These are phyloP conservation scores for Papilio demoleus DNA, from an alignment of 2,888 invertebrate species.

Conservation along the genomic window DNA sequence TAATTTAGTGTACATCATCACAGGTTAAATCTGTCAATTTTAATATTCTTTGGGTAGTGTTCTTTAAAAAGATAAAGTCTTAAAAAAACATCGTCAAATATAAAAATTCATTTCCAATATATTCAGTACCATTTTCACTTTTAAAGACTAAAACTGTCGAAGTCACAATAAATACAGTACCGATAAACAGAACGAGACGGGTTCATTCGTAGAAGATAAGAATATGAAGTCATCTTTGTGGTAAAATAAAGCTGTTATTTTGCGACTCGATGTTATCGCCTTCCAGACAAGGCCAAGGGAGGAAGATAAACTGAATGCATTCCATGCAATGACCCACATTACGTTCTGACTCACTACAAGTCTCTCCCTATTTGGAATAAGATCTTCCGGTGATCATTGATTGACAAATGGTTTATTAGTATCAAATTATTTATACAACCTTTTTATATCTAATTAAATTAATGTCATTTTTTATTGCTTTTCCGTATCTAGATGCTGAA, in stretches of 20 bases:
- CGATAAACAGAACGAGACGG: background rate
- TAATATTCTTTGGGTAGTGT: too few relatives aligned
- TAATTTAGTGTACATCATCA: too few relatives aligned
- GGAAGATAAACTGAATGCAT: constrained; percentile 21
- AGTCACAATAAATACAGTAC: constrained; percentile 1
- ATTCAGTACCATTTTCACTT: too few relatives aligned
- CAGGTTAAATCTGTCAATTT: too few relatives aligned
- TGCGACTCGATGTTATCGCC: constrained; percentile 22
- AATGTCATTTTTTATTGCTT: constrained; percentile 6
- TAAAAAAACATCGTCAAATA: too few relatives aligned
- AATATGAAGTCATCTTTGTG: constrained; percentile 20
- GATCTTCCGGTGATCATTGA: constrained; percentile 54
- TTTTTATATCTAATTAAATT: constrained; percentile 2
- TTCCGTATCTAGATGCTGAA: background rate
- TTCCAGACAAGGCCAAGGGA: constrained; percentile 20
- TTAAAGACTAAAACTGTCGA: background rate
- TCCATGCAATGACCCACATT: constrained; percentile 38
- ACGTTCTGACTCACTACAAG: constrained; percentile 47
- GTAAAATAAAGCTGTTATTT: constrained; percentile 24
- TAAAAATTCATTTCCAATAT: too few relatives aligned
- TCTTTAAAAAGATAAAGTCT: too few relatives aligned
- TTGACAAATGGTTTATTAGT: constrained; percentile 54
- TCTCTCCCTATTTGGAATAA: constrained; percentile 49
- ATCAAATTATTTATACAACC: constrained; percentile 32
- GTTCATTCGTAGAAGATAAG: constrained; percentile 18